A percentile compares a stretch with the other conserved stretches of the same genome.
phyloP scores from a whole-genome alignment of 2,888 invertebrate species.

The Eilema griseolum region DNA sequence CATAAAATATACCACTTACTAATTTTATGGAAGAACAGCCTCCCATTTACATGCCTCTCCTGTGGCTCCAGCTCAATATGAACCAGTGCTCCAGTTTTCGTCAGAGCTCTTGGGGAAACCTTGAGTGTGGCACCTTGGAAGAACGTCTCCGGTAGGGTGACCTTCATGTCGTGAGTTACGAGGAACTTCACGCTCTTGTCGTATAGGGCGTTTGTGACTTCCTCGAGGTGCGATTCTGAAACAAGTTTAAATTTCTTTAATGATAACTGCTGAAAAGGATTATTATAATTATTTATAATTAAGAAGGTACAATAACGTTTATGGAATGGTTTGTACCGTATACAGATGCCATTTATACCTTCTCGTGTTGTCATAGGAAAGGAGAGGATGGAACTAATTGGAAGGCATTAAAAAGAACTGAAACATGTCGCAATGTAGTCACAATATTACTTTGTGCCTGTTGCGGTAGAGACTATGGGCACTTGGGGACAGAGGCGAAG shows the following conservation, averaged over 20 bases:
- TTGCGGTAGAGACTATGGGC: too few species aligned
- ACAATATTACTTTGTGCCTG: too few species aligned
- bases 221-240: conserved; percentile 90
- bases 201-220: conserved; percentile 91
- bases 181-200: conserved; percentile 91
- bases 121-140: conserved; percentile 91
- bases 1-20: conserved; percentile 81
- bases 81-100: conserved; percentile 91
- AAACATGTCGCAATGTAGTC: too few species aligned
- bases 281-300: too few species aligned
- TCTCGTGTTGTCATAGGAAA: too few species aligned
- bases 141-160: conserved; percentile 90
- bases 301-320: too few species aligned
- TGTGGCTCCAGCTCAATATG: conserved; percentile 90
- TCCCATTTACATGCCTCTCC: conserved; percentile 81
- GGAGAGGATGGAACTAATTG: too few species aligned
- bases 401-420: too few species aligned
- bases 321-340: too few species aligned
- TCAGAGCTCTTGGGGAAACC: conserved; percentile 91
- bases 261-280: too few species aligned
- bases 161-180: conserved; percentile 91
- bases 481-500: too few species aligned
- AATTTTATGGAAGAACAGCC: conserved; percentile 90
- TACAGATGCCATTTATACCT: too few species aligned
- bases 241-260: conserved; percentile 28